A percentile compares a stretch with the other conserved stretches of the same genome.
These are phyloP conservation scores for Hydrozoanthus tunicans DNA, from an alignment of 64 coral and sea anemone species.

Conservation along the genomic window DNA sequence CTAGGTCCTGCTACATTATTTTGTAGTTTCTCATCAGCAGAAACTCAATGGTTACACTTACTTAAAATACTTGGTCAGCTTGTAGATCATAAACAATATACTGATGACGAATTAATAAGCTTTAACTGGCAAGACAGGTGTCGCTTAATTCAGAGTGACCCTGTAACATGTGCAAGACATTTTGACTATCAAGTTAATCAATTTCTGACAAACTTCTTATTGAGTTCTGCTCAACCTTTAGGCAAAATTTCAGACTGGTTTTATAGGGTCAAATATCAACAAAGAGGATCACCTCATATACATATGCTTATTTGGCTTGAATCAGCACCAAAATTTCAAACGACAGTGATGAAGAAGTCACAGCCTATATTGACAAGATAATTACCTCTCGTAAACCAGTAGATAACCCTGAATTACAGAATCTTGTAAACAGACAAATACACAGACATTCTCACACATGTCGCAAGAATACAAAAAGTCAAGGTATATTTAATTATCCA, in stretches of 20 bases:
- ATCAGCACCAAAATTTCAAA: neutral
- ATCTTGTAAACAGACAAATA: neutral
- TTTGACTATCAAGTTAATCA: too few relatives aligned
- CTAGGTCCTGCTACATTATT: constrained; percentile 7
- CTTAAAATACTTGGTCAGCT: neutral
- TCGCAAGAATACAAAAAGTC: constrained; percentile 2
- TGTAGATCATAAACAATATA: neutral
- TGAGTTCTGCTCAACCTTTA: too few relatives aligned
- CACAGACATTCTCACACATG: constrained; percentile 21
- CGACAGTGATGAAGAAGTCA: neutral
- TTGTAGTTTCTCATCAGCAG: constrained; percentile 13
- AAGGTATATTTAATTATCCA: too few relatives aligned
- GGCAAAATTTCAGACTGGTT: too few relatives aligned
- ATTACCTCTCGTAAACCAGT: too few relatives aligned
- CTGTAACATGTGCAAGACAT: too few relatives aligned
- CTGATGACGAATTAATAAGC: neutral
- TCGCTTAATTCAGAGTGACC: neutral
- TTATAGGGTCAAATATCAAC: too few relatives aligned
- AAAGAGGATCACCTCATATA: too few relatives aligned
- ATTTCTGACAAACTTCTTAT: too few relatives aligned
- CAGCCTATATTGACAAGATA: neutral
- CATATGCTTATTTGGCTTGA: neutral
- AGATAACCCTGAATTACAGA: too few relatives aligned
- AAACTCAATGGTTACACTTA: neutral
- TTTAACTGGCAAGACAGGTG: constrained; percentile 9